A percentile compares a stretch with the other conserved stretches of the same genome.
These are phyloP conservation scores for Andrena haemorrhoa DNA, from an alignment of 2,888 invertebrate genomes.

Conservation along the genomic window DNA sequence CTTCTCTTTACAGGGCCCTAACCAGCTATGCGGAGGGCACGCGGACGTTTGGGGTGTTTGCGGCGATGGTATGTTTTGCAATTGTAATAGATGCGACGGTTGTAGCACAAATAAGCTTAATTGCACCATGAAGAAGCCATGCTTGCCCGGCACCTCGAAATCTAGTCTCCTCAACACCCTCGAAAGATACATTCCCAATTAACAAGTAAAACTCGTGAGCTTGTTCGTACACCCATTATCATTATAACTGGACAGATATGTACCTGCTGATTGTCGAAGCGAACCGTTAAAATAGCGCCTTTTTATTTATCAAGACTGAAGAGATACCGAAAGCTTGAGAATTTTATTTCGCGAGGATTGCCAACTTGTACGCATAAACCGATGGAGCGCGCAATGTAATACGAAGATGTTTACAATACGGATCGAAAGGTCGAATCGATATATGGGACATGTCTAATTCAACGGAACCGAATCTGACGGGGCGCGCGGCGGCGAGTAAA, in stretches of 20 bases:
- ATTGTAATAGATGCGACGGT: slow-evolving; percentile 83
- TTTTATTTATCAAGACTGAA: neutral
- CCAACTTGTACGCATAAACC: neutral
- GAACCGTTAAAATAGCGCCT: neutral
- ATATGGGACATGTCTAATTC: neutral
- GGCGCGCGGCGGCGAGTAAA: no score
- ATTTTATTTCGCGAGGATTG: neutral
- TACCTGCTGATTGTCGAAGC: neutral
- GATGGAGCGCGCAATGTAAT: neutral
- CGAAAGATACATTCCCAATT: slow-evolving; percentile 25
- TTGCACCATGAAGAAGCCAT: slow-evolving; percentile 69
- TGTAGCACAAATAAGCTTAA: slow-evolving; percentile 79
- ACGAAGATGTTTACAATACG: neutral
- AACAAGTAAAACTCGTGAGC: neutral
- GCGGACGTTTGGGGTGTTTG: slow-evolving; percentile 81
- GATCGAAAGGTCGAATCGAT: neutral
- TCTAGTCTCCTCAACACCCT: slow-evolving; percentile 62
- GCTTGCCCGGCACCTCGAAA: slow-evolving; percentile 67
- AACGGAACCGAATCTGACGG: neutral
- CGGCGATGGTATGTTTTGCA: slow-evolving; percentile 83
- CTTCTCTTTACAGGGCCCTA: slow-evolving; percentile 82
- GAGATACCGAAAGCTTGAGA: neutral
- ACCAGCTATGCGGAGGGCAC: slow-evolving; percentile 83
- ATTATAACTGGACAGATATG: neutral
- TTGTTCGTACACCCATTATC: neutral